Evolutionary conservation across 2,113 vertebrate genomes (phyloP), one percentile per base, ranked within the genome.

Genomic region (Psilopsiagon aymara): DNA sequence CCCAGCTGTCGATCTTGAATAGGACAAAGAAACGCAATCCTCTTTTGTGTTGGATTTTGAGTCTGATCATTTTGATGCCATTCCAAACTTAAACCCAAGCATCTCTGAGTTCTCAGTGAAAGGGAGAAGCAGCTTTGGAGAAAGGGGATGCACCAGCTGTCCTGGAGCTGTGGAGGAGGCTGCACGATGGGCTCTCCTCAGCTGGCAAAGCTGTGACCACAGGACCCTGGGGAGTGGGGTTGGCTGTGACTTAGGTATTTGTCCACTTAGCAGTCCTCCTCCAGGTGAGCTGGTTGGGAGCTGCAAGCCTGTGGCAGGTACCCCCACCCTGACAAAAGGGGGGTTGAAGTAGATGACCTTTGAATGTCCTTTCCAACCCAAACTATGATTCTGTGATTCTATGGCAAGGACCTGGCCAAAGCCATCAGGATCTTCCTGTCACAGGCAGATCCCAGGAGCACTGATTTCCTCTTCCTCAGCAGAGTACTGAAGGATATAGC

Each of bases 1-100:
- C 57, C 82, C 35, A 33, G 76, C 37, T 95, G 88, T 94, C 94
- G 82, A 55, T 92, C 77, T 94, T 90, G 90, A 94, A 78, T 15
- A 18, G 69, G 80, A 57, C 29, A 59, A 67, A 10, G 82, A 86
- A 81, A 90, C 3, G 3, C 77, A 66, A 37, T 66, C 74, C 57
- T 71, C 57, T 82, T 68, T 52, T 55, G 35, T 4, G 60, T 44
- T 35, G 44, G 46, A 77, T 88, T 71, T 92, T 10, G 4, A 70
- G 68, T 39, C 57, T 75, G 67, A 92, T 67, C 57, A 1, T 66
- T 79, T 85, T 89, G 93, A 47, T 84, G 49, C 57, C 11, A 0
- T 73, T 94, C 92, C 83, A 94, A 92, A 89, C 66, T 57, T 68
- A 71, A 88, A 69, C 47, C 35, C n/a, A 44, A 93, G 41, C 53